Base-by-base conservation (phyloP, 2,113 vertebrate genomes). In the Tetrax tetrax region DNA sequence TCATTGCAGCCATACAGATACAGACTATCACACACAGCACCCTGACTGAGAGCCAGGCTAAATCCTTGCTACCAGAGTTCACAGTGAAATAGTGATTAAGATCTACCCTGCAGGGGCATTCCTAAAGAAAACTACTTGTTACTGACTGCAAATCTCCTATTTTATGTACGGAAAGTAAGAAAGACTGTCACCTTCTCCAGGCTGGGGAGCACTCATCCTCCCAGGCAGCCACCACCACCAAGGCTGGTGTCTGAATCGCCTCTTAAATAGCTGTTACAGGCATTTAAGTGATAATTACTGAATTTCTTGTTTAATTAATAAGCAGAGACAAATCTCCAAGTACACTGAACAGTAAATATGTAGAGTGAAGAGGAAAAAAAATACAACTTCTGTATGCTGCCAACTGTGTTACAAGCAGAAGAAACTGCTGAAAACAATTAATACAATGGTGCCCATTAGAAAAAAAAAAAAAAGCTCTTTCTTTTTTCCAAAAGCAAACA, bases 361-460 rank as follows among this genome's bases (percentile, higher is more conserved):
- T 37, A 77, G n/a, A 92, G 35, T 10, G 28, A 83, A 77, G 17
- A 80, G 19, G 63, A 37, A 80, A 95, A 92, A 89, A 38, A 4
- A 43, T 43, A 63, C 14, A 83, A 4, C n/a, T 74, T 60, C 28
- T 59, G 12, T 45, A 66, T 33, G 72, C 43, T 89, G 80, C 89
- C 87, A 89, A 31, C 12, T 79, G 63, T 38, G 12, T 54, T 50
- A 54, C 12, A 66, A 69, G 50, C 2, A 2, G 51, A 90, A 89
- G 70, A 95, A 90, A 87, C 64, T 60, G 64, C n/a, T 89, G 80
- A 90, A 93, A 90, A 74, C 51, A 83, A 90, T 66, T 86, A 4
- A 21, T 33, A 69, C 43, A 95, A 81, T 22, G 37, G 54, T 86
- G 47, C 47, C 61, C 45, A 60, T 83, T 83, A 6, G 33, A 76